A percentile compares a stretch with the other conserved stretches of the same genome.
Conservation (phyloP, 2,888 invertebrate species). For the Apotomis turbidana region DNA sequence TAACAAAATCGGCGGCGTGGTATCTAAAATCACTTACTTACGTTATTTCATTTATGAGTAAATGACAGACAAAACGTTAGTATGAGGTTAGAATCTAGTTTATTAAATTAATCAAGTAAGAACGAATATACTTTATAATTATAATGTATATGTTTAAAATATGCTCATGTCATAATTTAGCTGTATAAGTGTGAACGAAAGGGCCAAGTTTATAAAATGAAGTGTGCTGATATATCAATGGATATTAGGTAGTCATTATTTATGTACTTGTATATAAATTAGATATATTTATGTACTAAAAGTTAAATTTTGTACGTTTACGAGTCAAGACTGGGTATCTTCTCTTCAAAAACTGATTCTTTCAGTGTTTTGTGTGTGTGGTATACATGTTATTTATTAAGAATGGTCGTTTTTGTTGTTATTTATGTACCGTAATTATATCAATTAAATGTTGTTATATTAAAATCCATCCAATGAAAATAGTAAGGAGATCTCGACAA, state of each 20-base stretch:
- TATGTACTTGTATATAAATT: slow-evolving; percentile 20
- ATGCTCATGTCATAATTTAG: not conserved
- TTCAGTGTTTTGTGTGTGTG: slow-evolving; percentile 3
- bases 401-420: slow-evolving; percentile 7
- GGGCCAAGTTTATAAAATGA: slow-evolving; percentile 22
- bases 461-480: slow-evolving; percentile 32
- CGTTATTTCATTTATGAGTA: too few relatives aligned
- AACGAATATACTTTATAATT: too few relatives aligned
- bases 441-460: slow-evolving; percentile 26
- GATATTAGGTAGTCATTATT: slow-evolving; percentile 14
- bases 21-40: too few relatives aligned
- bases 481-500: slow-evolving; percentile 22
- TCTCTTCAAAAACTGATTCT: slow-evolving; percentile 1
- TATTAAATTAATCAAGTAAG: too few relatives aligned
- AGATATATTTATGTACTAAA: slow-evolving; percentile 7
- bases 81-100: too few relatives aligned
- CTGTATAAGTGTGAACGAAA: not conserved
- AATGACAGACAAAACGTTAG: too few relatives aligned
- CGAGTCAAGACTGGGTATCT: slow-evolving; percentile 4
- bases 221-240: slow-evolving; percentile 25
- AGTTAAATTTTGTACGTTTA: slow-evolving; percentile 25
- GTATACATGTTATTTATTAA: slow-evolving; percentile 1
- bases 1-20: too few relatives aligned
- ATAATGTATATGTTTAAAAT: not conserved
- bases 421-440: slow-evolving; percentile 19